Conservation (phyloP, 1,140 invertebrate species). For the Procambarus virginalis region DNA sequence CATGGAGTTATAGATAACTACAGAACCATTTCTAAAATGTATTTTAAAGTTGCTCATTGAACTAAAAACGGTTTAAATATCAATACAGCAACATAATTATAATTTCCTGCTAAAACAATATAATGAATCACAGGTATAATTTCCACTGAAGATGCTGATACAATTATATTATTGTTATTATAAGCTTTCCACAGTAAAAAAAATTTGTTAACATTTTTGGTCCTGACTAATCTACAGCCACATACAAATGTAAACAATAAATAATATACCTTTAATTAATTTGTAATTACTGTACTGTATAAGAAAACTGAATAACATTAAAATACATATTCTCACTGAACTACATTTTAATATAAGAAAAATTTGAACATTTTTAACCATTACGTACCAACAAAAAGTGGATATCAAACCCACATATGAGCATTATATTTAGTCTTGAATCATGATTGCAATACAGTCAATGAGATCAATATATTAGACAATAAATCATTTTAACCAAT, state of each 20-base stretch:
- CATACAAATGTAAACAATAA: no score
- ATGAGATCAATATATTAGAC: conserved; percentile 19
- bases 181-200: no score
- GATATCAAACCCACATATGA: conserved; percentile 16
- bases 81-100: background rate
- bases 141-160: background rate
- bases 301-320: background rate
- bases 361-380: background rate
- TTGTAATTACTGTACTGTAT: background rate
- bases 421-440: conserved; percentile 3
- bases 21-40: background rate
- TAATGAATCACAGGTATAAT: background rate
- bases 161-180: background rate
- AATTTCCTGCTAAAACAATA: background rate
- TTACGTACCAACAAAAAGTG: conserved; percentile 10
- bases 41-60: background rate
- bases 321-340: background rate
- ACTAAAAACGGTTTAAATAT: background rate
- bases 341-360: background rate
- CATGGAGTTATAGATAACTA: background rate
- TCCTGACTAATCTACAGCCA: no score
- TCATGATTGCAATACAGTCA: background rate
- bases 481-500: conserved; percentile 31
- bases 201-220: no score
- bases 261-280: no score